phyloP scores from a whole-genome alignment of 37 sponge, comb jelly and placozoan genomes.

The Ephydatia muelleri region DNA sequence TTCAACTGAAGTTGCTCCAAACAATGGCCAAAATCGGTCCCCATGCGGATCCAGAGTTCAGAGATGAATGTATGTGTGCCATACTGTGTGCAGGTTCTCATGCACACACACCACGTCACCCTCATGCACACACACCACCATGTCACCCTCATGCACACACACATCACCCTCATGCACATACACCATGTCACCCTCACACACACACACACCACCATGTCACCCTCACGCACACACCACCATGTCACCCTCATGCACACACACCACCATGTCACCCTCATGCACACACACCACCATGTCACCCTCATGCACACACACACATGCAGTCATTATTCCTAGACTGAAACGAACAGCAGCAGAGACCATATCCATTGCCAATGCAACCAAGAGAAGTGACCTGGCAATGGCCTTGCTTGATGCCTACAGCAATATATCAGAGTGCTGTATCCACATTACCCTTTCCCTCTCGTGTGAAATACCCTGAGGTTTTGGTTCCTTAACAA shows the following conservation, averaged over 20 bases:
- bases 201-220: conserved; percentile 17
- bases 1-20: conserved; percentile 62
- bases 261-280: background rate
- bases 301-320: background rate
- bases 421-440: conserved; percentile 78
- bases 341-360: conserved; percentile 32
- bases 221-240: background rate
- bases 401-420: conserved; percentile 68
- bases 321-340: conserved; percentile 82
- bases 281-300: background rate
- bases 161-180: background rate
- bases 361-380: conserved; percentile 52
- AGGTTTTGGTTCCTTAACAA: conserved; percentile 3
- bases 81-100: background rate
- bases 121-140: background rate
- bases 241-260: background rate
- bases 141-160: background rate
- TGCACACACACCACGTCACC: background rate
- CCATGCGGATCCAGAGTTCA: conserved; percentile 81
- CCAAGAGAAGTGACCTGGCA: conserved; percentile 65
- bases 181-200: conserved; percentile 7
- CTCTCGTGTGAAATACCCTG: too few species aligned
- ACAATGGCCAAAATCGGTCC: conserved; percentile 80
- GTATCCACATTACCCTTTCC: too few species aligned
- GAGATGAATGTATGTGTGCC: conserved; percentile 79